Evolutionary conservation across 2,888 invertebrate species (phyloP), one percentile per base, ranked within the genome.

Genomic region (Hypercompe scribonia): DNA sequence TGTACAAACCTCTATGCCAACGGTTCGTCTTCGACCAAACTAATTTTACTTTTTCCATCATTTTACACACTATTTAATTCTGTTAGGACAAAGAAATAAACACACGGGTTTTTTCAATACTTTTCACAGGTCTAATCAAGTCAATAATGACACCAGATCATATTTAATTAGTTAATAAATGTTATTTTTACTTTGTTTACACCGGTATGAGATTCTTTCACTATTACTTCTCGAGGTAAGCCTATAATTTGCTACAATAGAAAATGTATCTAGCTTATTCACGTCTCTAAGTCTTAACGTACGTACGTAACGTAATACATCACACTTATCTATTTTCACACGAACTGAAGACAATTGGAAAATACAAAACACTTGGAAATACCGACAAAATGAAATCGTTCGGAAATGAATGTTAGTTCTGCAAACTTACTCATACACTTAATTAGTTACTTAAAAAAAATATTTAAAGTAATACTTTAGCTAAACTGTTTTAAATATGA

Each of bases 21-120:
- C 95, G 92, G 84, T 95, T 95, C 0, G 92, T 94, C 87, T 93
- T 94, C 0, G 90, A 88, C 93, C 92, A 94, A n/a, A 88, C 72
- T 4, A 81, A 75, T 75, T 89, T 91, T 4, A 92, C 61, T 85
- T 89, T 91, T 33, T 91, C 85, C 84, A 90, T 86, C 75, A 79
- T 86, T 74, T 65, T 18, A 71, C 28, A 36, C 69, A 70, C 76
- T 68, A 66, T 65, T 68, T 21, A 63, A 63, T 11, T 65, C 39
- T 71, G 0, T 39, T 13, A 61, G 65, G 70, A 58, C 4, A 11
- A 33, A 50, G 18, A 46, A 42, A 68, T 63, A 34, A 18, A 21
- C 18, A 42, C 50, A 46, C 24, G 10, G 31, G 13, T 61, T 28
- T n/a, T 28, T 61, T n/a, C 10, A 31, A 36, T 11, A 65, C 36